Evolutionary conservation across 2,888 invertebrate species (phyloP), one percentile per base, ranked within the genome.

Genomic region (Spicauda simplicius): DNA sequence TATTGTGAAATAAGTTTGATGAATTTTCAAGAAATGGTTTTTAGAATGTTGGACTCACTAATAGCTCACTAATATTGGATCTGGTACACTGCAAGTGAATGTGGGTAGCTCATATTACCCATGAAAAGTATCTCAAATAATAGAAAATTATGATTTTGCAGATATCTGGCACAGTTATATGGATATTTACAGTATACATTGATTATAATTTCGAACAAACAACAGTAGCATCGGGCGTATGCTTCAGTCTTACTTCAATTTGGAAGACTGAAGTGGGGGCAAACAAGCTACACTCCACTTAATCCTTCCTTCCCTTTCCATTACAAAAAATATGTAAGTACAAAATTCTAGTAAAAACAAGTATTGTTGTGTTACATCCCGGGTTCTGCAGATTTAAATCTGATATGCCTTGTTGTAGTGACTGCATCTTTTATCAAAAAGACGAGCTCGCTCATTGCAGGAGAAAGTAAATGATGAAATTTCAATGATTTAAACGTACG

Each of bases 121-220:
- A 14, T 8, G 14, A 5, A n/a, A 5, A 45, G n/a, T 2, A n/a
- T 45, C 45, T 7, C n/a, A n/a, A 54, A 54, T 25, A 25, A 55
- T 33, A 30, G 16, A 14, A 55, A 56, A 37, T 37, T 37, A 37
- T 19, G 18, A 50, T 50, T 50, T 50, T 50, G 50, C 50, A 50
- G 50, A 50, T 10, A 50, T 50, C 18, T 50, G 50, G 50, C 50
- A 50, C 16, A 50, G 50, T 18, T 50, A n/a, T 50, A 18, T 50
- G 50, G 50, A 18, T n/a, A 10, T 50, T 50, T 18, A 50, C 10
- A 50, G 50, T 18, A 50, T 50, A 50, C 4, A 8, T 16, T 16
- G 48, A 48, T 48, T 50, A 50, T 50, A 8, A 45, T 45, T 45
- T 45, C n/a, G 6, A 45, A 11, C 45, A 45, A 45, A 37, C 37